Evolutionary conservation across 2,797 vertebrate species (phyloP), one percentile per base, ranked within the genome.

Genomic region (Zenarchopterus dispar): DNA sequence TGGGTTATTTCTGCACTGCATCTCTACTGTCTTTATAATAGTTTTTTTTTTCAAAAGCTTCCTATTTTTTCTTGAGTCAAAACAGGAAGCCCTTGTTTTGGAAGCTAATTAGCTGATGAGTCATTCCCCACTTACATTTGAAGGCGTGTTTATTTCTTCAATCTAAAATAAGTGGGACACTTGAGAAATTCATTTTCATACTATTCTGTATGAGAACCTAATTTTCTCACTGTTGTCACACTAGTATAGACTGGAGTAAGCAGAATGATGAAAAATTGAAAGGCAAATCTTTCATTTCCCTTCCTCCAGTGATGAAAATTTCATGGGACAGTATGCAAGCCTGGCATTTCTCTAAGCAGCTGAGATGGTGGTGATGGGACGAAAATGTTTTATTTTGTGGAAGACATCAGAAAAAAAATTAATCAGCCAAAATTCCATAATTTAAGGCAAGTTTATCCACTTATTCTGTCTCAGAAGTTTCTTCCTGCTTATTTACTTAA

Each of bases 191-290:
- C 18, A 72, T 87, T 84, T 78, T 49, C 73, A 56, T 70, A 46
- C 67, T 41, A 36, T 75, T 81, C 69, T 67, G 31, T 63, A 56
- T 50, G 70, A 85, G 65, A 49, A 67, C 62, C 68, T 65, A 73
- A 63, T 82, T 80, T 84, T 72, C 41, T 52, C 55, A 56, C 44
- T 44, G 49, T 83, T 79, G 78, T 82, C 89, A 87, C 67, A 49
- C 84, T 70, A 72, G 72, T 74, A 66, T 73, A 67, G 86, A 84
- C 77, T 78, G 77, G 80, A 80, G 90, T 66, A 71, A 84, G 85
- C 70, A 83, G 82, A 85, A 82, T 74, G 86, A 87, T 92, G 77
- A 93, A 93, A 92, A 85, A 91, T 91, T 88, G 59, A 93, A 82
- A 80, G 67, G 77, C 56, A 77, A 84, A 79, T 86, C 87, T 85